Evolutionary conservation across 2,888 invertebrate genomes (phyloP), one percentile per base, ranked within the genome.

Genomic region (Ligdia adustata): DNA sequence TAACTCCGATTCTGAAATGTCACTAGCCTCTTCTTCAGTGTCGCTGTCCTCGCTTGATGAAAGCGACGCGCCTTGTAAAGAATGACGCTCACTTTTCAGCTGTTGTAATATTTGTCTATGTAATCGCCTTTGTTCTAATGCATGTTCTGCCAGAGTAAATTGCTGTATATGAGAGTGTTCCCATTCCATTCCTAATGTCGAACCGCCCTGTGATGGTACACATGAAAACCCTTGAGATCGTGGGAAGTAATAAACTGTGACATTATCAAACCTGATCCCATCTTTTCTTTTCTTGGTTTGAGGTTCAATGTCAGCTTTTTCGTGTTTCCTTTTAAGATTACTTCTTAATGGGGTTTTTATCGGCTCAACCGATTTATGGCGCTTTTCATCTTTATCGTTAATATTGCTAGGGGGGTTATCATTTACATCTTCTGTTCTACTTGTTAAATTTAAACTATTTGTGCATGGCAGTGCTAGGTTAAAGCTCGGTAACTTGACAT

Each of bases 161-260:
- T 94, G 94, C 93, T 69, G 93, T 91, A 74, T 94, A 93, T 64
- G 93, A 60, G 79, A 91, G 79, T 95, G 94, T 55, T 92, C 91
- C 56, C 94, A 92, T 55, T 93, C 94, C 98, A 99, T 99, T 13
- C 99, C 98, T 58, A 99, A 91, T 1, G 98, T 98, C n/a, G 95
- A 95, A 2, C 95, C 95, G 43, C 96, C 96, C 85, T 96, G 95
- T 6, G 97, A 97, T 34, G 97, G 97, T 53, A 97, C 96, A 85
- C 97, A 97, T 22, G 96, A 95, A 82, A 97, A 97, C 11, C 97
- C 97, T 90, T 97, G 97, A 41, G 97, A 93, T 70, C 99, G 91
- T 1, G 97, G 97, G 86, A 99, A 99, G 86, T 98, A 99, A 83
- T 93, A 99, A 5, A 99, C 98, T 11, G 97, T 97, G 0, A 99